Evolutionary conservation across 1,140 invertebrate species (phyloP).

Genomic region (Agrypnia vestita): DNA sequence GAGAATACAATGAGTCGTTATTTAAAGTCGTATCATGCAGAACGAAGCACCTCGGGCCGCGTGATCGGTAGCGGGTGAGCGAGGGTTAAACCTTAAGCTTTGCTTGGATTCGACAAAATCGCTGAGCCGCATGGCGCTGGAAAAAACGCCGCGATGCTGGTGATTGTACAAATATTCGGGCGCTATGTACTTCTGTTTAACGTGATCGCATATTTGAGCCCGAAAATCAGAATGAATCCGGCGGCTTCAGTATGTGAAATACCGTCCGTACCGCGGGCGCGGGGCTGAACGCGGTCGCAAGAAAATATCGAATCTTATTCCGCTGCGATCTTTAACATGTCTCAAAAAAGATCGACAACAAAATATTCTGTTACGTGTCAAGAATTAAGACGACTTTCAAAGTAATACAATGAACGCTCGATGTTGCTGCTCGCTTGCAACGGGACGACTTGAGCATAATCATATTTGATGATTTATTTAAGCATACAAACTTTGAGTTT

Average conservation of each 20-base stretch:
- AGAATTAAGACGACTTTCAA: slow-evolving; percentile 14
- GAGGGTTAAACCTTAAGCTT: too few species aligned
- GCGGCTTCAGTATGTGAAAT: slow-evolving; percentile 17
- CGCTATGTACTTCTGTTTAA: slow-evolving; percentile 20
- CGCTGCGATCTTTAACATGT: slow-evolving; percentile 3
- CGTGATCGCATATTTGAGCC: slow-evolving; percentile 11
- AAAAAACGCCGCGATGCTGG: neutral
- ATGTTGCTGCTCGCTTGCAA: too few species aligned
- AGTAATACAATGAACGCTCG: neutral
- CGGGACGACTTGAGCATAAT: too few species aligned
- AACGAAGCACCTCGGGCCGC: too few species aligned
- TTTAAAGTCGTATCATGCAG: too few species aligned
- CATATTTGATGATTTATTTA: too few species aligned
- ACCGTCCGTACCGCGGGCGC: slow-evolving; percentile 3
- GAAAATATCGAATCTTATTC: neutral
- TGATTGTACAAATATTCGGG: slow-evolving; percentile 22
- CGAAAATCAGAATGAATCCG: neutral
- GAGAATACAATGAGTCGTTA: too few species aligned
- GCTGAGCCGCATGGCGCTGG: neutral
- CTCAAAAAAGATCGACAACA: slow-evolving; percentile 15
- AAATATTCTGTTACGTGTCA: slow-evolving; percentile 19
- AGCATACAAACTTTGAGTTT: too few species aligned
- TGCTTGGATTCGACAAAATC: neutral
- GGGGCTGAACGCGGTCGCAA: neutral
- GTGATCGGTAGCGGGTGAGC: too few species aligned